Evolutionary conservation across 2,888 invertebrate genomes (phyloP).

Genomic region (Epiperipatus broadwayi): DNA sequence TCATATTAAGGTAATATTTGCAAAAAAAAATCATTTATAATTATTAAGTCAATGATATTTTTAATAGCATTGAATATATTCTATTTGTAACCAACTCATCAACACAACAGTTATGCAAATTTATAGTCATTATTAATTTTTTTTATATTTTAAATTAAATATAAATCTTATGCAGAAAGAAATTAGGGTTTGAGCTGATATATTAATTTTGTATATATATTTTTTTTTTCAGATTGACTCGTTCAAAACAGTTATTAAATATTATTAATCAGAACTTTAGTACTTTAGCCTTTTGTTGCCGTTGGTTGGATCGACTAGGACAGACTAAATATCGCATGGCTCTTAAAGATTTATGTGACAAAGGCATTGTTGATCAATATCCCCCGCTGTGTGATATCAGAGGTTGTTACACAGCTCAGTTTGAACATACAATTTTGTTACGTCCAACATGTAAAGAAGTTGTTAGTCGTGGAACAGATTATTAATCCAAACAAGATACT

Average conservation of each 20-base stretch:
- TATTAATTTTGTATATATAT: no score
- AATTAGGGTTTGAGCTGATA: background rate
- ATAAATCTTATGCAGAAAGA: background rate
- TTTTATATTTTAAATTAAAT: no score
- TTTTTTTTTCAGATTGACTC: slow-evolving; percentile 44
- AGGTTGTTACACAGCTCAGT: slow-evolving; percentile 97
- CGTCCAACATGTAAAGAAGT: slow-evolving; percentile 97
- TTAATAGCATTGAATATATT: no score
- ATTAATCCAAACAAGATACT: no score
- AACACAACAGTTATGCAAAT: no score
- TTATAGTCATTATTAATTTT: no score
- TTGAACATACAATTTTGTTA: slow-evolving; percentile 91
- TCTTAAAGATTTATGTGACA: slow-evolving; percentile 91
- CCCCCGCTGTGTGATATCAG: slow-evolving; percentile 92
- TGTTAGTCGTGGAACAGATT: slow-evolving; percentile 87
- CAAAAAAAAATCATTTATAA: no score
- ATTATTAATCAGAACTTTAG: slow-evolving; percentile 90
- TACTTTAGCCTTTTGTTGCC: slow-evolving; percentile 92
- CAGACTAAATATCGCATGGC: slow-evolving; percentile 96
- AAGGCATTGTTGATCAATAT: slow-evolving; percentile 91
- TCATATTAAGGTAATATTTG: no score
- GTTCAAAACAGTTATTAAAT: slow-evolving; percentile 75
- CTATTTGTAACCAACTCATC: no score
- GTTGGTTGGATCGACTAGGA: slow-evolving; percentile 93
- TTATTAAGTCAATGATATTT: no score